phyloP scores from a whole-genome alignment of 2,797 vertebrate genomes.

The Apogon talboti region DNA sequence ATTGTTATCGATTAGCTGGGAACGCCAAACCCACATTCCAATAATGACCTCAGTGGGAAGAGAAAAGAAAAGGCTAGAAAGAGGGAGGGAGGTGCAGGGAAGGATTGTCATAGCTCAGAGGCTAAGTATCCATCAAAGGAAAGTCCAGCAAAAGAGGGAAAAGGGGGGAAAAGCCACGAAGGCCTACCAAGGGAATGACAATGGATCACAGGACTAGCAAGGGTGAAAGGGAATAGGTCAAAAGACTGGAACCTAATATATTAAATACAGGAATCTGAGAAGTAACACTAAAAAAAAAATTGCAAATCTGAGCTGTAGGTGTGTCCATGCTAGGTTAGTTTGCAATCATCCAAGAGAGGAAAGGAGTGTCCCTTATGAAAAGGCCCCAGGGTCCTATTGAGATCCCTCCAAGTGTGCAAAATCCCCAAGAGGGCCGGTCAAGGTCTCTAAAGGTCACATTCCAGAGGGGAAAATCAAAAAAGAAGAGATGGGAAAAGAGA shows the following conservation, averaged over 20 bases:
- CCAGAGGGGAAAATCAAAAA: constrained; percentile 72
- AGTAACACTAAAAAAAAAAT: not conserved
- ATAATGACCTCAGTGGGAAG: constrained; percentile 56
- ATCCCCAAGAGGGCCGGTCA: constrained; percentile 79
- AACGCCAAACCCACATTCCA: constrained; percentile 65
- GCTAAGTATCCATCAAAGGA: constrained; percentile 67
- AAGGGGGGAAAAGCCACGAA: not conserved
- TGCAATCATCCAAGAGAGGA: constrained; percentile 33
- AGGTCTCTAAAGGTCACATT: constrained; percentile 85
- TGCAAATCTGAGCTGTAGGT: constrained; percentile 36
- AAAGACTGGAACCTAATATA: not conserved
- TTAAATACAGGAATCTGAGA: not conserved
- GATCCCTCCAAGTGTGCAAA: constrained; percentile 83
- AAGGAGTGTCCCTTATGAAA: constrained; percentile 67
- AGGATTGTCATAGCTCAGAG: constrained; percentile 50
- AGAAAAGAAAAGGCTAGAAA: constrained; percentile 42
- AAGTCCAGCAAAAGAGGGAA: constrained; percentile 12
- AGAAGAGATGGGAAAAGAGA: constrained; percentile 6
- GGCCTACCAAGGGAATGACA: constrained; percentile 11
- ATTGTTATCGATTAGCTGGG: constrained; percentile 73
- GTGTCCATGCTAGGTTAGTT: constrained; percentile 31
- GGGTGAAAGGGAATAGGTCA: not conserved
- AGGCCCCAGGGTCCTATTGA: constrained; percentile 76
- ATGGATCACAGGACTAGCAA: constrained; percentile 21
- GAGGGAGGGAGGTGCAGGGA: constrained; percentile 30